A percentile compares a stretch with the other conserved stretches of the same genome.
phyloP scores from a whole-genome alignment of 1,140 invertebrate genomes.

The Armadillidium nasatum region DNA sequence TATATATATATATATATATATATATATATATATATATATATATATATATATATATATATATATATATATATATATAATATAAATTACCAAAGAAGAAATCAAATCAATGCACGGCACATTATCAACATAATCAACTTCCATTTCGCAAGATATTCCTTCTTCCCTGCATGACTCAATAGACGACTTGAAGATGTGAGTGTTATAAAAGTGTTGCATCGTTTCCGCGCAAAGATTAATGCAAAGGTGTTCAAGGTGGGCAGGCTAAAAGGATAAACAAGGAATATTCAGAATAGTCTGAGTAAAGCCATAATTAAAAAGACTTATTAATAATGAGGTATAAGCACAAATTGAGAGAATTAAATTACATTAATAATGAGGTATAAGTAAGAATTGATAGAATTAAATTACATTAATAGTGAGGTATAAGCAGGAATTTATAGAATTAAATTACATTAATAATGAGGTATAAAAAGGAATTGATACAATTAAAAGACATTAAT shows the following conservation, averaged over 20 bases:
- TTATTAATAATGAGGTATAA: too few species aligned
- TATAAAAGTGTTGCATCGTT: conserved; percentile 96
- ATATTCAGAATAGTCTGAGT: too few species aligned
- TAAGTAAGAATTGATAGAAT: too few species aligned
- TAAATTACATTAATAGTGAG: too few species aligned
- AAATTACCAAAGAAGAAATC: conserved; percentile 76
- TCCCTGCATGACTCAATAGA: conserved; percentile 88
- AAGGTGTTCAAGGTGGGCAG: conserved; percentile 83
- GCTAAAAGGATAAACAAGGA: conserved; percentile 50
- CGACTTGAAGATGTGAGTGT: conserved; percentile 92
- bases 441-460: too few species aligned
- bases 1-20: conserved; percentile 16
- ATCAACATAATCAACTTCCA: conserved; percentile 89
- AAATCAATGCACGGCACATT: conserved; percentile 94
- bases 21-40: background rate
- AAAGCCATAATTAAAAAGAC: too few species aligned
- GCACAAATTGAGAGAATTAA: too few species aligned
- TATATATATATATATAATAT: background rate
- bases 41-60: too few species aligned
- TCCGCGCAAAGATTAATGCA: conserved; percentile 93
- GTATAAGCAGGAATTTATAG: too few species aligned
- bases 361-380: too few species aligned
- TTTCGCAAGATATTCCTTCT: conserved; percentile 84
- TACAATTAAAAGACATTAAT: too few species aligned
- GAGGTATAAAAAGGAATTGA: too few species aligned